Base-by-base conservation (phyloP, 2,888 invertebrate genomes). In the Agonopterix heracliana region DNA sequence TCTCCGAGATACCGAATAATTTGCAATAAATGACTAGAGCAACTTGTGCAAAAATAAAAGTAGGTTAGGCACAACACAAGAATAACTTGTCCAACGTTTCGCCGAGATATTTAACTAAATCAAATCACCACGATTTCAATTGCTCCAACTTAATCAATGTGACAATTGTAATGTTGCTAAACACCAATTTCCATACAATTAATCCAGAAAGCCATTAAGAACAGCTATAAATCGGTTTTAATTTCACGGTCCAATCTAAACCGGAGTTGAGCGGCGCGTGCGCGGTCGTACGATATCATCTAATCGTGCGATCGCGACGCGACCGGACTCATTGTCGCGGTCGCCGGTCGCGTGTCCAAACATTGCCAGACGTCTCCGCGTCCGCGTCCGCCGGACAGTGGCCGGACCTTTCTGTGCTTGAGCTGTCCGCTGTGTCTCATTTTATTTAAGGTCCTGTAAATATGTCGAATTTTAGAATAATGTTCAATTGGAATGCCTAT, bases 261-360 rank as follows among this genome's bases (percentile, higher is more conserved):
- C 68, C 69, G 70, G 69, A 59, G 36, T 38, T 42, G 34, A 61
- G 58, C 63, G 76, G 77, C 83, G 78, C 81, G 82, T 78, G 83
- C 81, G 73, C 68, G 63, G 48, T 53, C 57, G 47, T 49, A 50
- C 57, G 78, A 84, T 84, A 74, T 54, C 57, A 81, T 74, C 81
- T 78, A 68, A 81, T 80, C 79, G 68, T 53, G 58, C 56, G 71
- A 79, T 79, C 76, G 71, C 57, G 65, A 75, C 79, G 76, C 71
- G 68, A 71, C 68, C 54, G 52, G 44, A 54, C 71, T 68, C 74
- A 68, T 75, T 76, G 77, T 79, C 77, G 74, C 65, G 66, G 77
- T 73, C 73, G 73, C 52, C 53, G 51, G 59, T 54, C 65, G 68
- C 76, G 69, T 78, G 81, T 82, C 80, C 74, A 82, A 82, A 82